These are phyloP conservation scores for Drosophila nigritarsus DNA, from an alignment of 2,888 invertebrate genomes.

Conservation along the genomic window DNA sequence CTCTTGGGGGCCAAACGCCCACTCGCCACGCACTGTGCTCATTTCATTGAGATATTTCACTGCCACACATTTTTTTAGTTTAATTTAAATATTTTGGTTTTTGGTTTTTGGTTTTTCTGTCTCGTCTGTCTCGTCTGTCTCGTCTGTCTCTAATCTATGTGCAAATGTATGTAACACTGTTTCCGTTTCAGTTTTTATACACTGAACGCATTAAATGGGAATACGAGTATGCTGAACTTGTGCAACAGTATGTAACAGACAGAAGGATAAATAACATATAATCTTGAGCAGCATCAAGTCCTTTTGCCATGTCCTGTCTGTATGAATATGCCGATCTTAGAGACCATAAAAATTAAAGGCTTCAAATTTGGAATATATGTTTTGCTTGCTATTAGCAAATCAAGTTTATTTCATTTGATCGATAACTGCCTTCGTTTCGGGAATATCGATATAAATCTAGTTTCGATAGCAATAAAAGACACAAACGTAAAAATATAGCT, in stretches of 20 bases:
- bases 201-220: not conserved
- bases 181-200: slow-evolving; percentile 13
- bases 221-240: not conserved
- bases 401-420: not conserved
- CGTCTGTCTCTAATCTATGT: not conserved
- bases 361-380: not conserved
- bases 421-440: not conserved
- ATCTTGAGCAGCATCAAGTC: not conserved
- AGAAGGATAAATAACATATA: not conserved
- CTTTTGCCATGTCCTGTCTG: not conserved
- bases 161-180: slow-evolving; percentile 2
- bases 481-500: not conserved
- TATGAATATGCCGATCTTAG: not conserved
- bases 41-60: slow-evolving; percentile 31
- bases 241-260: not conserved
- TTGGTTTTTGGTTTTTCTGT: slow-evolving; percentile 15
- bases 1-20: not conserved
- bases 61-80: slow-evolving; percentile 51
- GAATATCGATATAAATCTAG: not conserved
- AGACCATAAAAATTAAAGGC: not conserved
- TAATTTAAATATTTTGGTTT: slow-evolving; percentile 25
- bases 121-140: not conserved
- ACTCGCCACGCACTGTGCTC: slow-evolving; percentile 28
- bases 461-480: not conserved
- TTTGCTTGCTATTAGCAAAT: not conserved